A percentile compares a stretch with the other conserved stretches of the same genome.
phyloP scores from a whole-genome alignment of 2,888 invertebrate genomes.

The Trimorus sp. region DNA sequence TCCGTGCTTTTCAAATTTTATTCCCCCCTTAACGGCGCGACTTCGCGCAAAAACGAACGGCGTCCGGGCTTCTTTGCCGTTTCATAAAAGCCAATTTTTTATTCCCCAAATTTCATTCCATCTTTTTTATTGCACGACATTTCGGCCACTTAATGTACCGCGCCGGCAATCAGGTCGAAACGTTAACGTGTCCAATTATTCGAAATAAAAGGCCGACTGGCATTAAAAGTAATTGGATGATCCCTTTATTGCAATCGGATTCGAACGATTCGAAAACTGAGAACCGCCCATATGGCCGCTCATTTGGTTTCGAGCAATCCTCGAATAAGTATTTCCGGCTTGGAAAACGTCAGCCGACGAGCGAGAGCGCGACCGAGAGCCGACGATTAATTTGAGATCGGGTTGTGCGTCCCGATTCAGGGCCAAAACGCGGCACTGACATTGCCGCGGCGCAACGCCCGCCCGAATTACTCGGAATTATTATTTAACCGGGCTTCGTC shows the following conservation, averaged over 20 bases:
- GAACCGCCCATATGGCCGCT: slow-evolving; percentile 54
- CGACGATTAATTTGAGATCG: slow-evolving; percentile 68
- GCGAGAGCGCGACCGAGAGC: slow-evolving; percentile 28
- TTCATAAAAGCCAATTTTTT: slow-evolving; percentile 22
- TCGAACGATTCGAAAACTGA: slow-evolving; percentile 60
- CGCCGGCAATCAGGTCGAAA: slow-evolving; percentile 25
- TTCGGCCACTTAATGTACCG: slow-evolving; percentile 14
- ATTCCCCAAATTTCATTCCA: slow-evolving; percentile 1
- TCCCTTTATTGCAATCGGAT: slow-evolving; percentile 59
- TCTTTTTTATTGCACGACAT: slow-evolving; percentile 20
- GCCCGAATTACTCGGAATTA: slow-evolving; percentile 53
- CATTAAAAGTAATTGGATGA: slow-evolving; percentile 57
- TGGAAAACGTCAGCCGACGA: slow-evolving; percentile 52
- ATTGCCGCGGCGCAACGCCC: slow-evolving; percentile 22
- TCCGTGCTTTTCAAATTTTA: neutral
- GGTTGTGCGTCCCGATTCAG: slow-evolving; percentile 40
- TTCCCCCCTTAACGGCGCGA: no score
- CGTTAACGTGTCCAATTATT: slow-evolving; percentile 50
- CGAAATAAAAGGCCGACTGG: slow-evolving; percentile 48
- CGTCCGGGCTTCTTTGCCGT: neutral
- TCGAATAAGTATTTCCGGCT: slow-evolving; percentile 72
- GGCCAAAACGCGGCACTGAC: slow-evolving; percentile 47
- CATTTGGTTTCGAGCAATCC: slow-evolving; percentile 55
- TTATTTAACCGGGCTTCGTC: slow-evolving; percentile 44
- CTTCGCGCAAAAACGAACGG: neutral